phyloP scores from a whole-genome alignment of 2,888 invertebrate genomes.

The Odontocolon sp. region DNA sequence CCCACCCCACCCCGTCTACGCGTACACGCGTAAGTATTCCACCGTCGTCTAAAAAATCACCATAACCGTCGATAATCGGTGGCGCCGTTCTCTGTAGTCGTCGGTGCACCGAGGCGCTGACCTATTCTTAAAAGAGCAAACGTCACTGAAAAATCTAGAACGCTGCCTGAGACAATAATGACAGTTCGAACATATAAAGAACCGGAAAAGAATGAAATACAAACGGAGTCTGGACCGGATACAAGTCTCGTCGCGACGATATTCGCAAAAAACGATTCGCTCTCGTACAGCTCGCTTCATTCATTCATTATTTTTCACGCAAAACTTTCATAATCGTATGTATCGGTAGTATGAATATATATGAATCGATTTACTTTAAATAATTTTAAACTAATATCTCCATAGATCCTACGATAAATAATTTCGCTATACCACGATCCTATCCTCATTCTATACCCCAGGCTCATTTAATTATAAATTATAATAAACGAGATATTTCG shows the following conservation, averaged over 20 bases:
- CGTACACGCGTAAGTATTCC: slow-evolving; percentile 13
- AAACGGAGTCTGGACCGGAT: slow-evolving; percentile 22
- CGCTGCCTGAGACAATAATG: slow-evolving; percentile 23
- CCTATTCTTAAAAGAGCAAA: slow-evolving; percentile 57
- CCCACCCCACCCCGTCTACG: slow-evolving; percentile 6
- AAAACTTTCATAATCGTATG: background rate
- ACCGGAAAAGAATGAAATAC: slow-evolving; percentile 25
- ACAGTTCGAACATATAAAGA: slow-evolving; percentile 26
- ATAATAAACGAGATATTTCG: slow-evolving; percentile 55
- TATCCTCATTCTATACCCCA: too few species aligned
- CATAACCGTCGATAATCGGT: background rate
- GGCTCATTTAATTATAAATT: slow-evolving; percentile 62
- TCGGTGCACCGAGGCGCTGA: too few species aligned
- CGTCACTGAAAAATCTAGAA: slow-evolving; percentile 53
- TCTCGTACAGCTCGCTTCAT: slow-evolving; percentile 6
- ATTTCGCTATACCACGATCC: too few species aligned
- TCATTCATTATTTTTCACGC: slow-evolving; percentile 6
- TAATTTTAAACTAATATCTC: background rate
- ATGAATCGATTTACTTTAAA: background rate
- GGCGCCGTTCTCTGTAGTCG: background rate
- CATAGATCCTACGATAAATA: too few species aligned
- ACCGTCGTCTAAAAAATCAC: slow-evolving; percentile 8
- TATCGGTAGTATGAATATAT: background rate
- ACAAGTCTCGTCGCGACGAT: slow-evolving; percentile 40
- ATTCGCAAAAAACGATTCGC: slow-evolving; percentile 42